Evolutionary conservation across 2,113 vertebrate species (phyloP), one percentile per base, ranked within the genome.

Genomic region (Malurus elegans): DNA sequence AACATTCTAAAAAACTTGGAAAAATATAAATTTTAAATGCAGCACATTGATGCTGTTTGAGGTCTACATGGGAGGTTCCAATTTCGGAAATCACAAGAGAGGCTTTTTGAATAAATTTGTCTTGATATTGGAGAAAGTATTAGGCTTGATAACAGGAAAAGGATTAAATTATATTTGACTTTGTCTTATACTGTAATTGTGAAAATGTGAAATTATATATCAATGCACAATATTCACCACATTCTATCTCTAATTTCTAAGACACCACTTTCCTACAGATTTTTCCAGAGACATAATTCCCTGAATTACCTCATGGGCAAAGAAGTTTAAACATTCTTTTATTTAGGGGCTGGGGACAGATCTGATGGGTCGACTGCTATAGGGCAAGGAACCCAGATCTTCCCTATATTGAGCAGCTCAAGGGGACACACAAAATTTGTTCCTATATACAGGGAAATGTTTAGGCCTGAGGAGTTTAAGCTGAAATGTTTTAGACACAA

Each of bases 61-160:
- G 6, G 3, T 48, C 21, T 54, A 61, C 10, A 38, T 15, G 66
- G 19, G 19, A 58, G 0, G 0, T 45, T 57, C 4, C 5, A 2
- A 10, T 74, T 70, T 40, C 67, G 9, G 21, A 82, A 19, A 58
- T 50, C 8, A 47, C 19, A 72, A 67, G 29, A 45, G 1, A 32
- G 3, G 0, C 16, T 51, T 47, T 92, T 45, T n/a, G 0, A 48
- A 36, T 31, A 42, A 36, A 36, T 1, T 67, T 75, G 23, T 9
- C 13, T 48, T 38, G 20, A 32, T 26, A 57, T 21, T 71, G 50
- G 38, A 56, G 26, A 70, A 86, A 48, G 7, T 13, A 24, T 29
- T 72, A 28, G 32, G 4, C 6, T 67, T 76, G 9, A 26, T 88
- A 81, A 28, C 11, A 42, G 9, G 17, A 60, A 64, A 92, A 88